Percentiles rank a stretch among this genome's conserved stretches.
Conservation (phyloP, 2,888 invertebrate species). For the Brenthis ino region DNA sequence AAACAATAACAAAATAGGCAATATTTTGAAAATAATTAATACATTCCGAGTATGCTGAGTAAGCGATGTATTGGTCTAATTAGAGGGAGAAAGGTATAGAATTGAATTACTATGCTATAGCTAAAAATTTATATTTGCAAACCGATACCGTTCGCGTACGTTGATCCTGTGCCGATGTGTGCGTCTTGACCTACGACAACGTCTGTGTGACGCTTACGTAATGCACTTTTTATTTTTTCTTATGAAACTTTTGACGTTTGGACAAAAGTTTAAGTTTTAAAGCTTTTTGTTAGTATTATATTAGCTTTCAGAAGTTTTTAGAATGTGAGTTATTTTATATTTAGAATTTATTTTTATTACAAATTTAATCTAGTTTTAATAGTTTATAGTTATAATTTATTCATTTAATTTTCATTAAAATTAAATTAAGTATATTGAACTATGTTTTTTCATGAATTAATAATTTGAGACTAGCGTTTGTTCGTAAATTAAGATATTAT, state of each 20-base stretch:
- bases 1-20: constrained; percentile 6
- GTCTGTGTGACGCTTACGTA: constrained; percentile 56
- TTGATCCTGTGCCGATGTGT: constrained; percentile 53
- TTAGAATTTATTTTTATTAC: no score
- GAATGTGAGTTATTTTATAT: no score
- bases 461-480: no score
- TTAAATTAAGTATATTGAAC: no score
- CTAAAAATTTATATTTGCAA: constrained; percentile 53
- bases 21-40: constrained; percentile 24
- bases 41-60: constrained; percentile 26
- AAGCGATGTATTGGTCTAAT: constrained; percentile 37
- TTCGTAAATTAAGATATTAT: no score
- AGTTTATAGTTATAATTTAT: no score
- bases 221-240: constrained; percentile 52
- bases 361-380: no score
- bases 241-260: constrained; percentile 29
- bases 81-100: constrained; percentile 43
- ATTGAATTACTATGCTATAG: constrained; percentile 41
- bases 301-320: no score
- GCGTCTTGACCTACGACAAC: constrained; percentile 58
- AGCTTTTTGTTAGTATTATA: no score
- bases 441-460: no score
- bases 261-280: not conserved
- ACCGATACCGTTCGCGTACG: constrained; percentile 66
- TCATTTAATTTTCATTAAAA: no score